phyloP scores from a whole-genome alignment of 1,140 invertebrate species.

The Drosophila arizonae region DNA sequence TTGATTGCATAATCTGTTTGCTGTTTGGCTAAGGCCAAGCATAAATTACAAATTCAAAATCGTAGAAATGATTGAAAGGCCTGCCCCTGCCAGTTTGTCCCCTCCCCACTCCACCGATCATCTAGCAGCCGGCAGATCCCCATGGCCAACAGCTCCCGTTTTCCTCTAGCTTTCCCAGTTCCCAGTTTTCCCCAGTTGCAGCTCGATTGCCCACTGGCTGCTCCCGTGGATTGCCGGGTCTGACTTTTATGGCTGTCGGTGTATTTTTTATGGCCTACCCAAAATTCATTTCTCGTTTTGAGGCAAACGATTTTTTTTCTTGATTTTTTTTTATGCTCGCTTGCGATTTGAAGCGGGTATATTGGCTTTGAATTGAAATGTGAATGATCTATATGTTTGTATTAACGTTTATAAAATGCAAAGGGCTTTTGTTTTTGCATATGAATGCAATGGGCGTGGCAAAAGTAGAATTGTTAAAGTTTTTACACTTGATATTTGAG shows the following conservation, averaged over 20 bases:
- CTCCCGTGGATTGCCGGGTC: conserved; percentile 73
- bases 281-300: conserved; percentile 67
- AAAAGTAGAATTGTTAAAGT: no score
- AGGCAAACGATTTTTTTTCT: conserved; percentile 25
- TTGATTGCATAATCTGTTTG: conserved; percentile 79
- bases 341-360: no score
- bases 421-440: no score
- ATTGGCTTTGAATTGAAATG: no score
- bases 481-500: no score
- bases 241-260: conserved; percentile 78
- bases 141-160: neutral
- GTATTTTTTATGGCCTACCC: conserved; percentile 74
- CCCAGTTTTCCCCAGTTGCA: conserved; percentile 35
- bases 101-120: neutral
- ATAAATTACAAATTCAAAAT: conserved; percentile 71
- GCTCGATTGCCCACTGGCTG: conserved; percentile 44
- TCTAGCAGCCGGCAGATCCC: neutral
- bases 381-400: no score
- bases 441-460: no score
- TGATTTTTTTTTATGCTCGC: neutral
- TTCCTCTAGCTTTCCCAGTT: neutral
- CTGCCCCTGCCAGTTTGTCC: conserved; percentile 1
- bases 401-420: no score
- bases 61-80: conserved; percentile 73
- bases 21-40: conserved; percentile 21